phyloP scores from a whole-genome alignment of 92 coral and sea anemone genomes.

The Siderastrea radians region DNA sequence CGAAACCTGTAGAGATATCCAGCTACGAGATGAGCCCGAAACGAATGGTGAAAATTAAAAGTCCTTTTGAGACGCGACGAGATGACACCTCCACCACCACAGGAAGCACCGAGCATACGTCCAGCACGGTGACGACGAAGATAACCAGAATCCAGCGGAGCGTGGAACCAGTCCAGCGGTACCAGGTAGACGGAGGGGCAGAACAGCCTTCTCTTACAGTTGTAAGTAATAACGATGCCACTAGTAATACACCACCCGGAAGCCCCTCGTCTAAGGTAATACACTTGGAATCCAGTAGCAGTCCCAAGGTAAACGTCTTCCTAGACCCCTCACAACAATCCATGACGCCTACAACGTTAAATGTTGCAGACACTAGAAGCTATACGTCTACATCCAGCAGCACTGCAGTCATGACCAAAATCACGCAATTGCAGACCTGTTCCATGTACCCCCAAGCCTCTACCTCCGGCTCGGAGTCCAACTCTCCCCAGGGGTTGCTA shows the following conservation, averaged over 20 bases:
- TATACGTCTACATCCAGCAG: slow-evolving; percentile 30
- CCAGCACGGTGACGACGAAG: slow-evolving; percentile 50
- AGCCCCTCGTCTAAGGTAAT: neutral
- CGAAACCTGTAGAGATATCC: slow-evolving; percentile 51
- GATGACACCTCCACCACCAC: slow-evolving; percentile 2
- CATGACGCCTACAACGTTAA: slow-evolving; percentile 45
- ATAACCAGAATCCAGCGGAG: slow-evolving; percentile 78
- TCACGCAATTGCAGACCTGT: slow-evolving; percentile 54
- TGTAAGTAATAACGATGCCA: slow-evolving; percentile 32
- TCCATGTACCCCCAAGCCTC: slow-evolving; percentile 25
- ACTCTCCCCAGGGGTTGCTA: slow-evolving; percentile 5
- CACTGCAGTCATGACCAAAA: slow-evolving; percentile 38
- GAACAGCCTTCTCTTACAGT: slow-evolving; percentile 43
- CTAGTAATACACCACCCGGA: slow-evolving; percentile 27
- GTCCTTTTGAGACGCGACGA: slow-evolving; percentile 65
- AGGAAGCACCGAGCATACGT: neutral
- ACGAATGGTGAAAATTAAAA: slow-evolving; percentile 73
- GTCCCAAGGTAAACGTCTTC: slow-evolving; percentile 18
- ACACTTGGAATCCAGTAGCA: slow-evolving; percentile 42
- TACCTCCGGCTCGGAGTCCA: neutral
- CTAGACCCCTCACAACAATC: slow-evolving; percentile 30
- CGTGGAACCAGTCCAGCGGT: slow-evolving; percentile 37
- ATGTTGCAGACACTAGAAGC: slow-evolving; percentile 56
- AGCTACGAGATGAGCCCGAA: slow-evolving; percentile 76
- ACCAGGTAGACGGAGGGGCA: slow-evolving; percentile 34